phyloP scores from a whole-genome alignment of 2,888 invertebrate species.

The Calameuta filiformis region DNA sequence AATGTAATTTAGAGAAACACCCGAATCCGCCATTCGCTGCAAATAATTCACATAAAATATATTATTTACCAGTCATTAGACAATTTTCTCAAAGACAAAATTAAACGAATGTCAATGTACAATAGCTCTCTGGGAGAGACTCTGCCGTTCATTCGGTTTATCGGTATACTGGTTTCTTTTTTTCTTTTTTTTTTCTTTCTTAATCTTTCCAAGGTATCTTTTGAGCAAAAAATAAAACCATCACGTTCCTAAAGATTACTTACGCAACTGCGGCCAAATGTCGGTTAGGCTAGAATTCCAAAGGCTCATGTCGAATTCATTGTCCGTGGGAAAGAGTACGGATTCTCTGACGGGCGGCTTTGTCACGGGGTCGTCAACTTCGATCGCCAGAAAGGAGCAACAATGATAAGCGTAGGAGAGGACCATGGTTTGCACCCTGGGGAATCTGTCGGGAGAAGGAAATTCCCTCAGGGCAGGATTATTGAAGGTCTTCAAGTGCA shows the following conservation, averaged over 20 bases:
- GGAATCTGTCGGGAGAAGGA: slow-evolving; percentile 88
- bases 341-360: slow-evolving; percentile 71
- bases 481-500: slow-evolving; percentile 91
- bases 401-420: slow-evolving; percentile 97
- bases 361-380: slow-evolving; percentile 52
- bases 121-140: no score
- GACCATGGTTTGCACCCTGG: slow-evolving; percentile 84
- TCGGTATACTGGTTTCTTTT: no score
- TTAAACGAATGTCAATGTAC: no score
- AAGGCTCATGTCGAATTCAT: slow-evolving; percentile 78
- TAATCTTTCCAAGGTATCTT: no score
- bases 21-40: no score
- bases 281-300: slow-evolving; percentile 86
- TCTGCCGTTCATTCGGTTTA: no score
- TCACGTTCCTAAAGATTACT: slow-evolving; percentile 59
- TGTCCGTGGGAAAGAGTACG: slow-evolving; percentile 77
- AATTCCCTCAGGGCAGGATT: slow-evolving; percentile 89
- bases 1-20: slow-evolving; percentile 4
- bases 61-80: no score
- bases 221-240: no score
- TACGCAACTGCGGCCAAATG: slow-evolving; percentile 86
- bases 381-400: slow-evolving; percentile 84
- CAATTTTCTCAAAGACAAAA: no score
- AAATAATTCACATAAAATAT: no score
- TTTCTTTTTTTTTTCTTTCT: no score